Base-by-base conservation (phyloP, 2,113 vertebrate genomes). In the Hippolais icterina region DNA sequence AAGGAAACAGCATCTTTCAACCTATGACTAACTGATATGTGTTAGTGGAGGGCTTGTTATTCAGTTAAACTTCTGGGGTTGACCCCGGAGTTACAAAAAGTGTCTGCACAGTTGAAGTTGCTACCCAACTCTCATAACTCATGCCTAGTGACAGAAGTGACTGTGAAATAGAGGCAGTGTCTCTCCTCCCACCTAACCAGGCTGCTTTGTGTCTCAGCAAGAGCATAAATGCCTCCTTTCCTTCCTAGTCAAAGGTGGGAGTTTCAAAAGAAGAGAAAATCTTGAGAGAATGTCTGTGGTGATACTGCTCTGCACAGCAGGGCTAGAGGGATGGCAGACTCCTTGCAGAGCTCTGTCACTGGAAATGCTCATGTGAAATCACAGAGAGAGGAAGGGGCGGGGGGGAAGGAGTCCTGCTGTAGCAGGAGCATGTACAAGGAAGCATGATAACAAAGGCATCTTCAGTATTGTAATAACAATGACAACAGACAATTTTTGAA, bases 191-290 rank as follows among this genome's bases (percentile, higher is more conserved):
- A 76, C 66, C 81, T 91, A 96, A 92, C 84, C 70, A 70, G 85
- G 77, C 37, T 94, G 49, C 94, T 96, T 96, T 97, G 84, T 94
- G 78, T 79, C 95, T 96, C 96, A 96, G 94, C 94, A 96, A 96
- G 96, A 86, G 42, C 53, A 72, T 68, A 89, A 89, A 87, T 61
- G n/a, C 31, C 37, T 92, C 93, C 91, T 92, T 97, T 94, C 82
- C 91, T 87, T 93, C 84, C 66, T 76, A 89, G 81, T 87, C 91
- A 97, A 94, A 96, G 74, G 84, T 94, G 77, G 74, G 81, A 94
- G 53, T 93, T 96, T 94, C 77, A 97, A 94, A 97, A 92, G 87
- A 84, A 89, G 68, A 57, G 11, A 71, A 84, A 95, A 91, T 96
- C 95, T 94, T 96, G 89, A 94, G 91, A 93, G 44, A 22, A 89